Conservation (phyloP, 2,797 vertebrate genomes). For the Dendrocincla fuliginosa region DNA sequence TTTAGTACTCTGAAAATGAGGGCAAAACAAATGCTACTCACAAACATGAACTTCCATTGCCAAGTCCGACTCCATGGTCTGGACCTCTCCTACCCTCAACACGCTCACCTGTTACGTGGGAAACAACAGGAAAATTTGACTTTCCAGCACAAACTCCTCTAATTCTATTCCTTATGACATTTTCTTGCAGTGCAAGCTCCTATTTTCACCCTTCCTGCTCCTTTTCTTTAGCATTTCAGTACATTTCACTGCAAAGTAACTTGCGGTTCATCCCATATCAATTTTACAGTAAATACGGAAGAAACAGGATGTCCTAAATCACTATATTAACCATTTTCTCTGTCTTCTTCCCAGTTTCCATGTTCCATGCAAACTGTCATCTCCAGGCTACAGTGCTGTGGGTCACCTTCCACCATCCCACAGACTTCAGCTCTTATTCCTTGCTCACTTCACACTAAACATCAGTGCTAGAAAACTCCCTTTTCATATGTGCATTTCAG, state of each 20-base stretch:
- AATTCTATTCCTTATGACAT: not conserved
- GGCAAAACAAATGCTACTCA: not conserved
- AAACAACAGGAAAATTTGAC: not conserved
- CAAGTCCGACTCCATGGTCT: not conserved
- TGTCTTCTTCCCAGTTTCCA: not conserved
- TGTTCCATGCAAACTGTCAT: not conserved
- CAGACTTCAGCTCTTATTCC: not conserved
- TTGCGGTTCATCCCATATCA: not conserved
- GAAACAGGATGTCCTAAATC: not conserved
- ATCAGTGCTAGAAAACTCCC: not conserved
- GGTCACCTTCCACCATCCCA: not conserved
- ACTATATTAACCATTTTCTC: not conserved
- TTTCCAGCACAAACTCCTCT: not conserved
- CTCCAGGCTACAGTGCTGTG: not conserved
- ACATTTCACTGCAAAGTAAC: not conserved
- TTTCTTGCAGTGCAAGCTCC: not conserved
- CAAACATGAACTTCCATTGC: not conserved
- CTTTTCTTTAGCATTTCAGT: not conserved
- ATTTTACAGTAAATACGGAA: not conserved
- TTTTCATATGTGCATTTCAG: not conserved
- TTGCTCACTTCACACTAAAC: not conserved
- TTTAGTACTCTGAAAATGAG: conserved; percentile 21
- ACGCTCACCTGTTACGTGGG: not conserved
- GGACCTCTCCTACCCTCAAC: not conserved
- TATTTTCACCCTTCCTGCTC: not conserved